These are phyloP conservation scores for Oenanthe oenanthe DNA, from an alignment of 2,113 vertebrate species.

Conservation along the genomic window DNA sequence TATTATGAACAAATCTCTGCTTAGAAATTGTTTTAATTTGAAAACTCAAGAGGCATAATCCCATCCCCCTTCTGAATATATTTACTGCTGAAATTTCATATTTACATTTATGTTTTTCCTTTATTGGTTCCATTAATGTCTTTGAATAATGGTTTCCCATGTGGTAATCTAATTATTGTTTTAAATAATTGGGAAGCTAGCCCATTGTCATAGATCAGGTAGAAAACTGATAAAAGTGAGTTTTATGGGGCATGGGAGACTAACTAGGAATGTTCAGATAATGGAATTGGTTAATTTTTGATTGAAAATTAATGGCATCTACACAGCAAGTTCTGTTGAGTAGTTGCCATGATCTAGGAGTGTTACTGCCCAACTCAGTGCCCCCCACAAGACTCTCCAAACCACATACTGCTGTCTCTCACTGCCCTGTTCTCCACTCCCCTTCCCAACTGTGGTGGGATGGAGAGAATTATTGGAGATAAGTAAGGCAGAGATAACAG, in stretches of 20 bases:
- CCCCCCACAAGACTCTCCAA: neutral
- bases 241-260: neutral
- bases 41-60: neutral
- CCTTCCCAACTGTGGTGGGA: neutral
- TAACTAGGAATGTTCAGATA: neutral
- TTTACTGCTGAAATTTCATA: neutral
- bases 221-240: neutral
- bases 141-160: constrained; percentile 16
- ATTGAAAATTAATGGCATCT: neutral
- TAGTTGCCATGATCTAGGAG: neutral
- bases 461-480: neutral
- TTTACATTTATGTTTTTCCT: neutral
- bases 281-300: neutral
- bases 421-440: rapidly evolving
- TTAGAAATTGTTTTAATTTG: constrained; percentile 2
- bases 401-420: neutral
- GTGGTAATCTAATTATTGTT: neutral
- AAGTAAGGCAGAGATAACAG: neutral
- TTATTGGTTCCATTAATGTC: neutral
- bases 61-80: neutral
- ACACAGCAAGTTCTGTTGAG: neutral
- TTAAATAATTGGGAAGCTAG: constrained; percentile 1
- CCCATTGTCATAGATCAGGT: neutral
- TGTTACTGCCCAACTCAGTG: neutral
- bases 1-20: neutral